A percentile compares a stretch with the other conserved stretches of the same genome.
These are phyloP conservation scores for Labrus mixtus DNA, from an alignment of 2,113 vertebrate genomes.

Conservation along the genomic window DNA sequence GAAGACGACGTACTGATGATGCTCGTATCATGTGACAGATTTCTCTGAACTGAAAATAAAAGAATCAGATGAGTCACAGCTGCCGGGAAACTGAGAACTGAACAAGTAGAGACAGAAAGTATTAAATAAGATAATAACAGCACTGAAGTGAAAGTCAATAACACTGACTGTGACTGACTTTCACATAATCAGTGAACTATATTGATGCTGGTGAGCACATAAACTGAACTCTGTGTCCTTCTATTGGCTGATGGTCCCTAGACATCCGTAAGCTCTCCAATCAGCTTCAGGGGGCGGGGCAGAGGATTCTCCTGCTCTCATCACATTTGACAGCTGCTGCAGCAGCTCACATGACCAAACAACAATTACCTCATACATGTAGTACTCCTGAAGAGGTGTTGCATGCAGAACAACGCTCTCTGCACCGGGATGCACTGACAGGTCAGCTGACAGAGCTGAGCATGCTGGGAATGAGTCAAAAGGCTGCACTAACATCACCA, in stretches of 20 bases:
- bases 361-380: conserved; percentile 86
- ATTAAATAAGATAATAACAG: too few species aligned
- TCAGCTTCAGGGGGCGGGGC: conserved; percentile 74
- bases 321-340: conserved; percentile 86
- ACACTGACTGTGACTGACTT: too few species aligned
- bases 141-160: too few species aligned
- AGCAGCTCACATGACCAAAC: conserved; percentile 86
- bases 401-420: conserved; percentile 27
- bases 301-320: conserved; percentile 65
- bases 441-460: background rate
- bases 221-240: background rate
- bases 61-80: too few species aligned
- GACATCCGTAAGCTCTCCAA: conserved; percentile 67
- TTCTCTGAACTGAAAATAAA: too few species aligned
- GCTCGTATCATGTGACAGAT: too few species aligned
- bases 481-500: background rate
- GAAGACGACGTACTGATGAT: too few species aligned
- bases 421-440: conserved; percentile 5
- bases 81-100: too few species aligned
- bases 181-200: too few species aligned
- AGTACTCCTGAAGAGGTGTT: conserved; percentile 66
- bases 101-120: too few species aligned
- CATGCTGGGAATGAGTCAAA: background rate
- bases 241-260: conserved; percentile 79
- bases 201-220: too few species aligned